Conservation (phyloP, 1,140 invertebrate species). For the Palaemon carinicauda region DNA sequence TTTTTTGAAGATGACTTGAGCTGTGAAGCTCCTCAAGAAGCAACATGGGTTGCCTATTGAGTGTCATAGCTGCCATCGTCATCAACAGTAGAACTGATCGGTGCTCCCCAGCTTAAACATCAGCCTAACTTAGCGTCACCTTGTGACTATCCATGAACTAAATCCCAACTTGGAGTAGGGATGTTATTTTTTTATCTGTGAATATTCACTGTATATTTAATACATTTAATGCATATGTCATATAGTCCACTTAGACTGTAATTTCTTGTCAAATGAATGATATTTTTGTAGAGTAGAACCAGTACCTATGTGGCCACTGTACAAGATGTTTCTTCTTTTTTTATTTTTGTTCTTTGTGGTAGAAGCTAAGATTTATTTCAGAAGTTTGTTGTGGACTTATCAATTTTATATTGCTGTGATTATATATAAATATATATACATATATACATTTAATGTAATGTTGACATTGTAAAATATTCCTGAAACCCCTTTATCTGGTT, state of each 20-base stretch:
- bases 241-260: slow-evolving; percentile 26
- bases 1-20: too few relatives aligned
- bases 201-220: slow-evolving; percentile 24
- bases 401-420: slow-evolving; percentile 48
- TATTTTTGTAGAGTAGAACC: slow-evolving; percentile 39
- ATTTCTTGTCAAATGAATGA: slow-evolving; percentile 12
- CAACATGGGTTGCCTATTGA: too few relatives aligned
- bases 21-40: too few relatives aligned
- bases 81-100: too few relatives aligned
- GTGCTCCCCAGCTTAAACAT: too few relatives aligned
- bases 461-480: slow-evolving; percentile 23
- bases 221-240: slow-evolving; percentile 29
- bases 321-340: not conserved
- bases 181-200: slow-evolving; percentile 33
- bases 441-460: slow-evolving; percentile 37
- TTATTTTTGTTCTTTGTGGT: not conserved
- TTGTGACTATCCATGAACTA: not conserved
- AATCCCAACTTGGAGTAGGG: slow-evolving; percentile 23
- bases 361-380: slow-evolving; percentile 18
- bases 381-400: slow-evolving; percentile 39
- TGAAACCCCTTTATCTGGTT: slow-evolving; percentile 12
- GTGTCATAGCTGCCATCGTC: too few relatives aligned
- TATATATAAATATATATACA: slow-evolving; percentile 37
- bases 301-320: slow-evolving; percentile 18
- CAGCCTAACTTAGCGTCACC: too few relatives aligned